These are phyloP conservation scores for Tautogolabrus adspersus DNA, from an alignment of 2,113 vertebrate species.

Conservation along the genomic window DNA sequence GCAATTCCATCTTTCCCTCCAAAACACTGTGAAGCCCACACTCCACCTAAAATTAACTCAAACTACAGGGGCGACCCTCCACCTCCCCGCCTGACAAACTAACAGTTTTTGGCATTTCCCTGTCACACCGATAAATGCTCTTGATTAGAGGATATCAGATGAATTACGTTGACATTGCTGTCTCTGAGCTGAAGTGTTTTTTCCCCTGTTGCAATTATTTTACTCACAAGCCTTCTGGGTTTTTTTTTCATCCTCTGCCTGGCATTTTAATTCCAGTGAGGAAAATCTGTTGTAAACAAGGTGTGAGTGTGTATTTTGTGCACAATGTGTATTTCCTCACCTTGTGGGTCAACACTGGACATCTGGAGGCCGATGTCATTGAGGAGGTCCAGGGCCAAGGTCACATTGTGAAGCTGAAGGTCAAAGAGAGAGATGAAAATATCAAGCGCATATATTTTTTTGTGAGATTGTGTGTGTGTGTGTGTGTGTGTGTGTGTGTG, in stretches of 20 bases:
- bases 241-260: conserved; percentile 4
- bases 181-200: conserved; percentile 5
- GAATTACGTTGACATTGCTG: conserved; percentile 37
- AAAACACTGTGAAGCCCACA: conserved; percentile 46
- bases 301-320: not conserved
- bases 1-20: conserved; percentile 51
- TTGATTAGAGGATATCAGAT: conserved; percentile 30
- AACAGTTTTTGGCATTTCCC: conserved; percentile 40
- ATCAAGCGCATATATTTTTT: not conserved
- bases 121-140: conserved; percentile 53
- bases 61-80: conserved; percentile 11
- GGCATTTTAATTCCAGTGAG: conserved; percentile 23
- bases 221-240: not conserved
- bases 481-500: no score
- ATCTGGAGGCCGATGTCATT: conserved; percentile 81
- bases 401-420: conserved; percentile 90
- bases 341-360: conserved; percentile 85
- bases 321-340: conserved; percentile 77
- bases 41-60: conserved; percentile 44
- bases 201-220: conserved; percentile 24
- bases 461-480: no score
- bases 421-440: not conserved
- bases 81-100: conserved; percentile 21
- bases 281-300: conserved; percentile 2
- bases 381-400: conserved; percentile 90